Base-by-base conservation (phyloP, 2,888 invertebrate genomes). In the Crocallis elinguaria region DNA sequence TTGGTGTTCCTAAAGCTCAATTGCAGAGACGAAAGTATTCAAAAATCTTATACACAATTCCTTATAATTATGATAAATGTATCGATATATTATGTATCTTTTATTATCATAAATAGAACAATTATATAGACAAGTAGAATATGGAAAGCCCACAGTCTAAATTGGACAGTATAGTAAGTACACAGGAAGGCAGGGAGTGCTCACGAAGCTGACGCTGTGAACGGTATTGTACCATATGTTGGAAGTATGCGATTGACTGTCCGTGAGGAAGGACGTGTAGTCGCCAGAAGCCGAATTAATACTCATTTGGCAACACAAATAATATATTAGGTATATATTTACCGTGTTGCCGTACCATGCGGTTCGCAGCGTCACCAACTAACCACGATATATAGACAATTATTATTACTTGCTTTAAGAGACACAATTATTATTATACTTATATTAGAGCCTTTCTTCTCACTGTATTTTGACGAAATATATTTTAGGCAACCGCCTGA, bases 1-100 rank as follows among this genome's bases (percentile, higher is more conserved):
- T 83, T 86, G 84, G 83, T 84, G 83, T 86, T 78, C 66, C 67
- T 64, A 77, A 85, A 86, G 83, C 81, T 84, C 84, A 77, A 77
- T 36, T 32, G 13, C 35, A 23, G 42, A 43, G 11, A 32, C 25
- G 37, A 48, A 38, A 52, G 32, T 36, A 32, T 53, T 48, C n/a
- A 4, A 37, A 46, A 42, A 9, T 37, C 46, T 43, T 53, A 53
- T 25, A 11, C 23, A 23, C 27, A 46, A 48, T 21, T 42, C 37
- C 29, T 25, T 53, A 37, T 32, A 19, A 27, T 33, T 49, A 43
- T 43, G 37, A 41, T 49, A 32, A 45, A 27, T 35, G 35, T 45
- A 45, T 45, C 9, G n/a, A 49, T 49, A 38, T 41, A 16, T 27
- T 35, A 39, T 37, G 29, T 50, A 44, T 41, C 21, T 38, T 33